Evolutionary conservation across 2,888 invertebrate genomes (phyloP), one percentile per base, ranked within the genome.

Genomic region (Stratiomys singularior): DNA sequence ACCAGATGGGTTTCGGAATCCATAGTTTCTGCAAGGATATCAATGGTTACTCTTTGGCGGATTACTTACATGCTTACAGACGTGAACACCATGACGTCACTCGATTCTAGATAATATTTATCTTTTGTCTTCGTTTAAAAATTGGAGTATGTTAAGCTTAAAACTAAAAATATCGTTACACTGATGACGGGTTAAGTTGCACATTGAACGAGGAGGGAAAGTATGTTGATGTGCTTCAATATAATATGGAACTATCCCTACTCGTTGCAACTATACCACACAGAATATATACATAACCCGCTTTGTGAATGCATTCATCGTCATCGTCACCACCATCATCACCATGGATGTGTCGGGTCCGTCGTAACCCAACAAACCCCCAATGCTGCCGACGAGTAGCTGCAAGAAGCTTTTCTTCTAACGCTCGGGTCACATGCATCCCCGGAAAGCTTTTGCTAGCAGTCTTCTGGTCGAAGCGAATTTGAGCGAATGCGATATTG

Each of bases 381-480:
- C 74, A 74, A 37, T 60, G 60, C 37, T 60, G 7, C 30, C 25
- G 56, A 30, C 60, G 58, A 69, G 25, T 69, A 69, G 69, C 74
- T 74, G 74, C 74, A 60, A 74, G 74, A 74, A 74, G 74, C 74
- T 74, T 74, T 64, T 60, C 74, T 25, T 47, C 74, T 21, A 74
- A 58, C 27, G 37, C 23, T 60, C 58, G 30, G 58, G 74, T 21
- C 60, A 60, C 74, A 74, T 74, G 74, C 74, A 74, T 74, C 58
- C 60, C 74, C 58, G 74, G 74, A 58, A 74, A 74, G 74, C 74
- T 74, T 74, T 74, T 25, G 74, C 58, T 69, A 69, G 69, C 74
- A 74, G 74, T 74, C 74, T 74, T 74, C 74, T 74, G 58, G 74
- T 27, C 30, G 74, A 74, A 60, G 74, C 44, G 74, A 74, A 74